These are phyloP conservation scores for Trissolcus brochymenae DNA, from an alignment of 2,888 invertebrate genomes.

Conservation along the genomic window DNA sequence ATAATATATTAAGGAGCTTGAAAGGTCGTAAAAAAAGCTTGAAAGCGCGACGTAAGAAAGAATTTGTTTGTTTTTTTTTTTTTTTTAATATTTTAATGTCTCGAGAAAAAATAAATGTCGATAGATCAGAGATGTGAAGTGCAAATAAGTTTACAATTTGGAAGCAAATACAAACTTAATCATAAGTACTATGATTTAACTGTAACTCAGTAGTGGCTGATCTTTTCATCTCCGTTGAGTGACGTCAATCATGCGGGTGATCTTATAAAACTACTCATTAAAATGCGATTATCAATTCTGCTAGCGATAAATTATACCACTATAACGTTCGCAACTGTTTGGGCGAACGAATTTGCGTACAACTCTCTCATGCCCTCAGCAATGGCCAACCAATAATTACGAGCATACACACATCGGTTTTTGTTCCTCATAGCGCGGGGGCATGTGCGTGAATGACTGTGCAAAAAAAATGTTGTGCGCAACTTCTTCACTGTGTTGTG, in stretches of 20 bases:
- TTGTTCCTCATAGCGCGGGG: slow-evolving; percentile 12
- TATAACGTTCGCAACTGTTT: slow-evolving; percentile 35
- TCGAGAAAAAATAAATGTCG: too few species aligned
- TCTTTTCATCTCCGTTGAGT: slow-evolving; percentile 17
- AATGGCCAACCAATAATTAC: slow-evolving; percentile 43
- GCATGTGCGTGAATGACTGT: slow-evolving; percentile 29
- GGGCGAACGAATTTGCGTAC: slow-evolving; percentile 27
- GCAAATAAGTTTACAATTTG: too few species aligned
- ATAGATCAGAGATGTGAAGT: too few species aligned
- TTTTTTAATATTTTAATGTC: too few species aligned
- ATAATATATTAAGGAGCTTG: too few species aligned
- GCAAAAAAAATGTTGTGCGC: slow-evolving; percentile 12
- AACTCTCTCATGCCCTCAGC: slow-evolving; percentile 42
- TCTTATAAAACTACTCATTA: slow-evolving; percentile 35
- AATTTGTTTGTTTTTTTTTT: too few species aligned
- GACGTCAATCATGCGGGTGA: slow-evolving; percentile 16
- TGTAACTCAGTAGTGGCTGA: slow-evolving; percentile 28
- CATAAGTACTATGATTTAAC: too few species aligned
- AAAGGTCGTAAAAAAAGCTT: too few species aligned
- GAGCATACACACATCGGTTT: slow-evolving; percentile 22
- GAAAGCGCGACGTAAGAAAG: too few species aligned
- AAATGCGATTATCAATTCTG: slow-evolving; percentile 52
- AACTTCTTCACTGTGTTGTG: neutral
- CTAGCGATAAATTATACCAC: slow-evolving; percentile 41
- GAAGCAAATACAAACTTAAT: too few species aligned